A percentile compares a stretch with the other conserved stretches of the same genome.
Conservation (phyloP, 1,140 invertebrate species). For the Papilio helenus region DNA sequence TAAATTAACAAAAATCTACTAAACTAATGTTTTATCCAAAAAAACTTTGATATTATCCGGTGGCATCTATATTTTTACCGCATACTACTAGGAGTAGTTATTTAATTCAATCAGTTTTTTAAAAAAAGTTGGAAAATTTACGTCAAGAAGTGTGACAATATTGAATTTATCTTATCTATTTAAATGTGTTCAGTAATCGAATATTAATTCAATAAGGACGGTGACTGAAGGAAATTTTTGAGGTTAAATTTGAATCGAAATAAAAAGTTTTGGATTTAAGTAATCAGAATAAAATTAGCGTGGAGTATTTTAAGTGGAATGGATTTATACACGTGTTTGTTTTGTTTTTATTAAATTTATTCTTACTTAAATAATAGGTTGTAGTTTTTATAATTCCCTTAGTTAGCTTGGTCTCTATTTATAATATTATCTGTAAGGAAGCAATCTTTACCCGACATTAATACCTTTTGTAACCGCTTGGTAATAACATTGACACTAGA, state of each 20-base stretch:
- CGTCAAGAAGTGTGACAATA: not conserved
- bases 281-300: not conserved
- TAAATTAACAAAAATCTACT: no score
- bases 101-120: no score
- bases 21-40: no score
- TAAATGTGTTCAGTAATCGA: not conserved
- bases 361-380: not conserved
- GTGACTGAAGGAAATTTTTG: not conserved
- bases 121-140: no score
- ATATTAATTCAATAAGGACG: constrained; percentile 4
- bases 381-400: not conserved
- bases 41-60: no score
- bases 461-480: constrained; percentile 33
- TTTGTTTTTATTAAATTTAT: not conserved
- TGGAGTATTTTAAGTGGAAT: no score
- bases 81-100: no score
- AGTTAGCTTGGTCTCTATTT: constrained; percentile 13
- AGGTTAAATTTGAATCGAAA: not conserved
- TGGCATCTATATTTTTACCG: no score
- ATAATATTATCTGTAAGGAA: constrained; percentile 26
- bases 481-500: constrained; percentile 34
- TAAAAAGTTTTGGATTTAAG: not conserved
- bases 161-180: not conserved
- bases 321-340: no score
- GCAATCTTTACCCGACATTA: constrained; percentile 35